Conservation (phyloP, 1,140 invertebrate species). For the Diuraphis noxia region DNA sequence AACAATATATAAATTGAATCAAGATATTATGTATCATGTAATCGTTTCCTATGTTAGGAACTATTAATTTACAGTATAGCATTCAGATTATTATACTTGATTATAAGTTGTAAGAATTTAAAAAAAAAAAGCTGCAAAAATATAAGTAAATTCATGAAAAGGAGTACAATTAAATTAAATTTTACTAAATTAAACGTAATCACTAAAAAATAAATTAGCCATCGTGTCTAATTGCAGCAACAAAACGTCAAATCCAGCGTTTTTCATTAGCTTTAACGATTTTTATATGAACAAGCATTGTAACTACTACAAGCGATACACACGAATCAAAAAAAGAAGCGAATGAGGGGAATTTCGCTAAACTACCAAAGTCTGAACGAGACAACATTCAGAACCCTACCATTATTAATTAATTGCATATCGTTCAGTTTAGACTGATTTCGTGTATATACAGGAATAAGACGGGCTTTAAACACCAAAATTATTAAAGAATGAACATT, state of each 20-base stretch:
- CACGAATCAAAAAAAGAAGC: not conserved
- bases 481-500: not conserved
- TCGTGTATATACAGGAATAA: not conserved
- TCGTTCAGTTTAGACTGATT: slow-evolving; percentile 5
- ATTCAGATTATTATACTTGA: not conserved
- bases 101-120: too few relatives aligned
- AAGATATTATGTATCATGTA: not conserved
- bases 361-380: slow-evolving; percentile 43
- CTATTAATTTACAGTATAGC: not conserved
- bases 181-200: not conserved
- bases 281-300: slow-evolving; percentile 8
- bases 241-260: slow-evolving; percentile 17
- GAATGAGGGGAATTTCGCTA: slow-evolving; percentile 37
- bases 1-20: not conserved
- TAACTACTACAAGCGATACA: not conserved
- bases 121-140: too few relatives aligned
- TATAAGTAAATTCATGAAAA: not conserved
- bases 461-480: not conserved
- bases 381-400: slow-evolving; percentile 4
- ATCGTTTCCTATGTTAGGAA: not conserved
- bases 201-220: slow-evolving; percentile 3
- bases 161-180: not conserved
- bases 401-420: slow-evolving; percentile 26
- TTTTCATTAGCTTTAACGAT: slow-evolving; percentile 21
- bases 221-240: slow-evolving; percentile 19